phyloP scores from a whole-genome alignment of 2,113 vertebrate genomes.

The Thymallus thymallus region DNA sequence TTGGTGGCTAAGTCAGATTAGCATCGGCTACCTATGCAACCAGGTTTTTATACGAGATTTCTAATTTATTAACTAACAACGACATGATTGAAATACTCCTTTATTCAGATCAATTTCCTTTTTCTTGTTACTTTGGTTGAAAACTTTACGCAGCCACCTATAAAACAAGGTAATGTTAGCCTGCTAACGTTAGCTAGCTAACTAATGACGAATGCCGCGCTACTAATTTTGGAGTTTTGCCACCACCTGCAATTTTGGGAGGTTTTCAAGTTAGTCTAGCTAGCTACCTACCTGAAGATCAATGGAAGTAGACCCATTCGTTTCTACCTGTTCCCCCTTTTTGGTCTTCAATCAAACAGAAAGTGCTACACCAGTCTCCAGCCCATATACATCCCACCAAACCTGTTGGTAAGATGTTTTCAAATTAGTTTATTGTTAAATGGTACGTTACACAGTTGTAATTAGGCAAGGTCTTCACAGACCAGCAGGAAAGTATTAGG shows the following conservation, averaged over 20 bases:
- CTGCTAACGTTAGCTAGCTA: conserved; percentile 12
- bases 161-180: background rate
- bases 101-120: background rate
- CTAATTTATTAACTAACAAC: conserved; percentile 8
- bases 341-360: conserved; percentile 30
- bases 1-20: conserved; percentile 14
- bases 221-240: background rate
- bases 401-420: conserved; percentile 44
- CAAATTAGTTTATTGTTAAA: too few relatives aligned
- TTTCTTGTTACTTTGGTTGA: background rate
- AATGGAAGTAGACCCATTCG: conserved; percentile 15
- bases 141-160: background rate
- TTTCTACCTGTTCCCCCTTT: conserved; percentile 13
- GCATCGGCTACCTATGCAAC: background rate
- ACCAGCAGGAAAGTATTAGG: conserved; percentile 17
- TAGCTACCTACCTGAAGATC: conserved; percentile 27
- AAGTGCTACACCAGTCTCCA: conserved; percentile 22
- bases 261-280: conserved; percentile 13
- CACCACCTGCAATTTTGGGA: conserved; percentile 9
- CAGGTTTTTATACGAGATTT: background rate
- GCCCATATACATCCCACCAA: conserved; percentile 14
- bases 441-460: too few relatives aligned
- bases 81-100: background rate
- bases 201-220: background rate
- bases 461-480: conserved; percentile 3